Evolutionary conservation across 92 coral and sea anemone species (phyloP).

Genomic region (Epizoanthus scotinus): DNA sequence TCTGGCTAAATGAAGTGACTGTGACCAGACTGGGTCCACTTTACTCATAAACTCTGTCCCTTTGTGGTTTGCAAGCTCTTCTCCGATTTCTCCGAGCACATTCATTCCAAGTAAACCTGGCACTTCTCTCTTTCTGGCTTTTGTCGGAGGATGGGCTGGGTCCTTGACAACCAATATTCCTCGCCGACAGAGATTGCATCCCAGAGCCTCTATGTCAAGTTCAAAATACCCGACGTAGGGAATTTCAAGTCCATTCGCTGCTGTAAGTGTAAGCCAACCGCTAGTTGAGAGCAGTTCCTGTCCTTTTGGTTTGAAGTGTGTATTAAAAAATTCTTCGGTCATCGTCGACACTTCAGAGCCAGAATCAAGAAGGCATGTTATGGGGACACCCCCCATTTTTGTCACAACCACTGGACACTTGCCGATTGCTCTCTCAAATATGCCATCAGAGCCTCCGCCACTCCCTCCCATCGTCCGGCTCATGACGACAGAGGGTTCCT

Average conservation of each 20-base stretch:
- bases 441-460: slow-evolving; percentile 35
- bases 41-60: neutral
- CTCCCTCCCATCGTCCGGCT: slow-evolving; percentile 47
- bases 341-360: slow-evolving; percentile 68
- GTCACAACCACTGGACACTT: slow-evolving; percentile 55
- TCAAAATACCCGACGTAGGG: slow-evolving; percentile 57
- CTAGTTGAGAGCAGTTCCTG: slow-evolving; percentile 59
- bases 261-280: slow-evolving; percentile 60
- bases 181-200: slow-evolving; percentile 44
- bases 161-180: slow-evolving; percentile 67
- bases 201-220: slow-evolving; percentile 57
- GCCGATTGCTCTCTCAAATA: slow-evolving; percentile 58
- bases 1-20: slow-evolving; percentile 41
- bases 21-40: slow-evolving; percentile 38
- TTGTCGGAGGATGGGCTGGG: slow-evolving; percentile 46
- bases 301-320: slow-evolving; percentile 55
- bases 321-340: slow-evolving; percentile 60
- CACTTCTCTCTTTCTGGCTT: slow-evolving; percentile 46
- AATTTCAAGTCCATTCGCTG: slow-evolving; percentile 63
- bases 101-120: slow-evolving; percentile 84
- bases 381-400: slow-evolving; percentile 42
- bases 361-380: slow-evolving; percentile 56
- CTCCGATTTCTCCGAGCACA: slow-evolving; percentile 40
- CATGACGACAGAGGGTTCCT: slow-evolving; percentile 40
- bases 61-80: neutral